Evolutionary conservation across 2,888 invertebrate genomes (phyloP).

Genomic region (Ganaspis brasiliensis): DNA sequence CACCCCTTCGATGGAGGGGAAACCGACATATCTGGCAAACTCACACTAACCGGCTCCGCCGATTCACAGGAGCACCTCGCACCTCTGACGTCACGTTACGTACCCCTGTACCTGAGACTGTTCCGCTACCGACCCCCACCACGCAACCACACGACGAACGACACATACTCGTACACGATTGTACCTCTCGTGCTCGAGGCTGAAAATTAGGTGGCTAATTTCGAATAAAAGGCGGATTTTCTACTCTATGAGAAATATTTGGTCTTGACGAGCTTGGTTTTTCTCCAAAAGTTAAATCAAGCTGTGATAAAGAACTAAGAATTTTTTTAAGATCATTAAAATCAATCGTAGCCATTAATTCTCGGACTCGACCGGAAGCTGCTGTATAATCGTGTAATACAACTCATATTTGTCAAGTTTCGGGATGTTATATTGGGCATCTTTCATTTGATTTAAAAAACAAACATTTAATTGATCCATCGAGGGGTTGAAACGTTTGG

Average conservation of each 20-base stretch:
- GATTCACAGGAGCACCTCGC: no score
- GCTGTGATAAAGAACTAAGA: not conserved
- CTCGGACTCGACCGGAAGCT: not conserved
- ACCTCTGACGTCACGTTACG: no score
- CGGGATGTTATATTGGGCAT: slow-evolving; percentile 46
- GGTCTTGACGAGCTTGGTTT: not conserved
- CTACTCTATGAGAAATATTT: not conserved
- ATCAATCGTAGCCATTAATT: not conserved
- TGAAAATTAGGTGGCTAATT: not conserved
- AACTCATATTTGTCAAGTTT: slow-evolving; percentile 46
- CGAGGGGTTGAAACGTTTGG: slow-evolving; percentile 31
- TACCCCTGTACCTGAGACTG: no score
- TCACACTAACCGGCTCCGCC: no score
- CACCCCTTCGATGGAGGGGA: no score
- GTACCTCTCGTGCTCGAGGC: not conserved
- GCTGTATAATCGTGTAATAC: slow-evolving; percentile 52
- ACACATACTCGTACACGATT: no score
- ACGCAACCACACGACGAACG: no score
- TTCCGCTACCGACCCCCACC: no score
- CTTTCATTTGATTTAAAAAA: slow-evolving; percentile 51
- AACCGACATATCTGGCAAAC: no score
- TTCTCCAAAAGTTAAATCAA: not conserved
- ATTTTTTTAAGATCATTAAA: not conserved
- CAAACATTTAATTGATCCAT: slow-evolving; percentile 41
- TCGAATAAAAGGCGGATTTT: not conserved